phyloP scores from a whole-genome alignment of 2,888 invertebrate genomes.

The Empis livida region DNA sequence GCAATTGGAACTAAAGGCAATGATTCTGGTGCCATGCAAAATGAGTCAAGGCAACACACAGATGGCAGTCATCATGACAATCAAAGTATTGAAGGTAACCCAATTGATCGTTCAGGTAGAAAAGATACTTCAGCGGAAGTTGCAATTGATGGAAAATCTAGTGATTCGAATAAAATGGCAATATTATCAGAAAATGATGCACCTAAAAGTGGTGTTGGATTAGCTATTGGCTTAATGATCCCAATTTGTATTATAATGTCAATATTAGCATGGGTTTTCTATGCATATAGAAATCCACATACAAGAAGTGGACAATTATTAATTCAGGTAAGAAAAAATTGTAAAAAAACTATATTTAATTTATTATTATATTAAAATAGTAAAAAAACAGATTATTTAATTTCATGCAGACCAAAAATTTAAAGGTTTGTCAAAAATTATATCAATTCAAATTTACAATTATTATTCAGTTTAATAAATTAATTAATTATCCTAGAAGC shows the following conservation, averaged over 20 bases:
- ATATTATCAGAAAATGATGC: conserved; percentile 7
- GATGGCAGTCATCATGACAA: background rate
- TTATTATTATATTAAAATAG: conserved; percentile 2
- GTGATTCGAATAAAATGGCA: background rate
- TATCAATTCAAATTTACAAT: background rate
- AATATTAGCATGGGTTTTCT: conserved; percentile 69
- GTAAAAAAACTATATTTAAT: conserved; percentile 1
- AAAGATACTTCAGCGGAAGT: background rate
- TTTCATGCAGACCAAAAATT: conserved; percentile 34
- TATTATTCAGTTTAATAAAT: too few species aligned
- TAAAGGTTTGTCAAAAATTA: conserved; percentile 27
- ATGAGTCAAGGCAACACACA: background rate
- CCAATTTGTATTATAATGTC: conserved; percentile 53
- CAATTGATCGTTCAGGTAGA: background rate
- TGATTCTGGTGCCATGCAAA: conserved; percentile 20
- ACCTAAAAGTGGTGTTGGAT: conserved; percentile 23
- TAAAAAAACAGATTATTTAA: conserved; percentile 2
- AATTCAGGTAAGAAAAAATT: conserved; percentile 65
- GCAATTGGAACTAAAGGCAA: conserved; percentile 30
- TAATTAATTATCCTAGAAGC: too few species aligned
- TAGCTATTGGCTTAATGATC: conserved; percentile 53
- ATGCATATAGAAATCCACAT: conserved; percentile 94
- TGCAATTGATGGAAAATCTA: background rate
- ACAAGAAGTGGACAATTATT: conserved; percentile 90
- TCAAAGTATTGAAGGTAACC: conserved; percentile 1